phyloP scores from a whole-genome alignment of 2,888 invertebrate genomes.

The Sphecodes monilicornis region DNA sequence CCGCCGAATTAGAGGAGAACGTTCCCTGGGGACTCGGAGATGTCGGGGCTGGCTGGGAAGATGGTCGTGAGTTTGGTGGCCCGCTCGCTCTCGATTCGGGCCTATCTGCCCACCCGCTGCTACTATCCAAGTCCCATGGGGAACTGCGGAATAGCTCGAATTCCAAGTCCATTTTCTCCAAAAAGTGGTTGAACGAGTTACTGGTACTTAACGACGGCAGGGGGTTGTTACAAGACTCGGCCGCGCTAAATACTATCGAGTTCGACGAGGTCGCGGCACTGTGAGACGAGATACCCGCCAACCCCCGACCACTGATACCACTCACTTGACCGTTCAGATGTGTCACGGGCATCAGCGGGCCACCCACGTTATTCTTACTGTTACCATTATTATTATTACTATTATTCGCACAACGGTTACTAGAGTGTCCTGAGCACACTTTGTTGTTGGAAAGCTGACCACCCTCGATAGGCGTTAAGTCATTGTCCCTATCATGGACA shows the following conservation, averaged over 20 bases:
- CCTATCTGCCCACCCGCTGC: conserved; percentile 82
- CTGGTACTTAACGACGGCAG: conserved; percentile 78
- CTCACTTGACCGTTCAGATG: conserved; percentile 88
- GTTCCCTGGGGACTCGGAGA: conserved; percentile 84
- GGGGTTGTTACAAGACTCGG: conserved; percentile 82
- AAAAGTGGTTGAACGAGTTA: conserved; percentile 79
- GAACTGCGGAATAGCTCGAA: conserved; percentile 88
- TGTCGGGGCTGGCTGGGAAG: conserved; percentile 87
- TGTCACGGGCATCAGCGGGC: conserved; percentile 90
- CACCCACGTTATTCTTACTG: conserved; percentile 87
- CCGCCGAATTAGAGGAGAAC: conserved; percentile 83
- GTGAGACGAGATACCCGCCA: conserved; percentile 73
- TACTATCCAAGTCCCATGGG: conserved; percentile 86
- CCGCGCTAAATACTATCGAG: conserved; percentile 80
- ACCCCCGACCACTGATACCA: conserved; percentile 77
- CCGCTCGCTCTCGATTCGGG: conserved; percentile 89
- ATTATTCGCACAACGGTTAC: conserved; percentile 82
- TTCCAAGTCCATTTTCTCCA: conserved; percentile 87
- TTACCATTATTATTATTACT: conserved; percentile 82
- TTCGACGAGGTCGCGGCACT: conserved; percentile 72
- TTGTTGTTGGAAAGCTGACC: conserved; percentile 84
- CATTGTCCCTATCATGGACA: conserved; percentile 82
- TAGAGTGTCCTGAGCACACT: conserved; percentile 82
- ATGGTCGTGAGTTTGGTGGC: conserved; percentile 87
- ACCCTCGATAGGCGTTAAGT: conserved; percentile 83